phyloP scores from a whole-genome alignment of 2,888 invertebrate species.

The Melinaea menophilus region DNA sequence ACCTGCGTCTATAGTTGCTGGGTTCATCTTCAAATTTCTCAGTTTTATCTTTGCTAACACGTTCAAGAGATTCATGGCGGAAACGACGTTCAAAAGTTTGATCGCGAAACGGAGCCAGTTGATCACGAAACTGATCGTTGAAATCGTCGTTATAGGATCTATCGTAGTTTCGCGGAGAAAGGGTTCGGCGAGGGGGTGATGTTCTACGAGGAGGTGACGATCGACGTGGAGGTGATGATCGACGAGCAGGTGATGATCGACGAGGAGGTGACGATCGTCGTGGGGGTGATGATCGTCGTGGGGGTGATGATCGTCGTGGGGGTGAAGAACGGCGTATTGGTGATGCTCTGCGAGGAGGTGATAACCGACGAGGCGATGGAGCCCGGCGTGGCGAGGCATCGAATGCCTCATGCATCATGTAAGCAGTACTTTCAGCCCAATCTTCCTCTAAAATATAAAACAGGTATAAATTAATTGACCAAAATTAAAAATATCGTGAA shows the following conservation, averaged over 20 bases:
- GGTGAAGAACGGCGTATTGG: slow-evolving; percentile 45
- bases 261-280: slow-evolving; percentile 52
- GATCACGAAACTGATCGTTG: slow-evolving; percentile 53
- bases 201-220: slow-evolving; percentile 43
- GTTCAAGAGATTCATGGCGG: slow-evolving; percentile 69
- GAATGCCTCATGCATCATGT: slow-evolving; percentile 80
- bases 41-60: slow-evolving; percentile 55
- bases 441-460: slow-evolving; percentile 83
- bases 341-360: slow-evolving; percentile 38
- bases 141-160: slow-evolving; percentile 45
- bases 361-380: slow-evolving; percentile 38
- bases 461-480: slow-evolving; percentile 17
- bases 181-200: slow-evolving; percentile 51
- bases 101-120: slow-evolving; percentile 63
- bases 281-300: slow-evolving; percentile 48
- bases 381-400: slow-evolving; percentile 64
- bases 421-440: slow-evolving; percentile 82
- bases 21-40: slow-evolving; percentile 62
- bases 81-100: slow-evolving; percentile 64
- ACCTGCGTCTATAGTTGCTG: slow-evolving; percentile 67
- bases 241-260: slow-evolving; percentile 43
- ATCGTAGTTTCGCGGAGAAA: slow-evolving; percentile 49
- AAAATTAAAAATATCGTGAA: neutral
- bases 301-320: slow-evolving; percentile 52
- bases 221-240: slow-evolving; percentile 39